These are phyloP conservation scores for Chromobotia macracanthus DNA, from an alignment of 2,797 vertebrate species.

Conservation along the genomic window DNA sequence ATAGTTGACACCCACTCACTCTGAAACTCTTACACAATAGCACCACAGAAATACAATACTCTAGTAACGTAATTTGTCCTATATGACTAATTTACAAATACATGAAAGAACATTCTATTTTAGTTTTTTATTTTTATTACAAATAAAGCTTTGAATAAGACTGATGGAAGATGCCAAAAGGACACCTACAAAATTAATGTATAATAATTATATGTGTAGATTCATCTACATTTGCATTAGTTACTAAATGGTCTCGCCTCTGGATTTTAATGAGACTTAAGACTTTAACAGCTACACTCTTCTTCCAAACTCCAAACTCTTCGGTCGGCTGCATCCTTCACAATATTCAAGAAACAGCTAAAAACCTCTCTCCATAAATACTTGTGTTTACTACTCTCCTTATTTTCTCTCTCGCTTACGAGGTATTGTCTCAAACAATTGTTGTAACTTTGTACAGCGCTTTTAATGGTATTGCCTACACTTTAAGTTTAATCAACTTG, in stretches of 20 bases:
- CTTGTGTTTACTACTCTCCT: too few relatives aligned
- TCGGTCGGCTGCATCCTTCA: too few relatives aligned
- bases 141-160: not conserved
- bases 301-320: too few relatives aligned
- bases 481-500: too few relatives aligned
- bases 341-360: too few relatives aligned
- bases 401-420: too few relatives aligned
- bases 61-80: not conserved
- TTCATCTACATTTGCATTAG: not conserved
- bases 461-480: too few relatives aligned
- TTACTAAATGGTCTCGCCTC: too few relatives aligned
- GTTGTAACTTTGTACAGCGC: too few relatives aligned
- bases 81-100: constrained; percentile 24
- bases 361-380: too few relatives aligned
- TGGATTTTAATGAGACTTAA: not conserved
- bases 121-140: not conserved
- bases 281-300: constrained; percentile 45
- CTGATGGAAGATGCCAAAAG: too few relatives aligned
- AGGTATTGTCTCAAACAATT: too few relatives aligned
- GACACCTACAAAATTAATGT: not conserved
- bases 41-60: not conserved
- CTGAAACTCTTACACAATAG: constrained; percentile 19
- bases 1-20: constrained; percentile 12
- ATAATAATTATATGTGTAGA: not conserved
- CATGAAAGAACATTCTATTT: not conserved